Evolutionary conservation across 2,797 vertebrate species (phyloP).

Genomic region (Sebastes alutus): DNA sequence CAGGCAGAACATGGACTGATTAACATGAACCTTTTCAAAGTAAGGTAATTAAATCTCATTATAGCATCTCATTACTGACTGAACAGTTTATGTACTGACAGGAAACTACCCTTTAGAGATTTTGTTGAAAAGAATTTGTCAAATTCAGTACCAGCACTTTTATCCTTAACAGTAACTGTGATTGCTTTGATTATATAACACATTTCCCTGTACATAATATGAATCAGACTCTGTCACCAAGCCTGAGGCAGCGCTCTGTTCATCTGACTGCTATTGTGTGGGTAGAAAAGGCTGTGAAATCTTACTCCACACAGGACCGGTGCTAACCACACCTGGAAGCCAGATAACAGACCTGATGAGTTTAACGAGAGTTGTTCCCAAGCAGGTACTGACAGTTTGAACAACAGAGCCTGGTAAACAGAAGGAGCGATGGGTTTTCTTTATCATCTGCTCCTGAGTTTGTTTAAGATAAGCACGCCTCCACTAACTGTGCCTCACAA

Average conservation of each 20-base stretch:
- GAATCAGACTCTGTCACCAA: slow-evolving; percentile 32
- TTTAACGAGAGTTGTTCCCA: slow-evolving; percentile 57
- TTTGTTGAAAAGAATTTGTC: slow-evolving; percentile 23
- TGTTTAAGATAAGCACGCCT: slow-evolving; percentile 62
- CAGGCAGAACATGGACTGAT: background rate
- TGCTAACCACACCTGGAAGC: slow-evolving; percentile 58
- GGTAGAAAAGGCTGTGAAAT: slow-evolving; percentile 55
- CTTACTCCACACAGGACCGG: slow-evolving; percentile 29
- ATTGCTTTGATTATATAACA: slow-evolving; percentile 60
- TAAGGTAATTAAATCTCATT: background rate
- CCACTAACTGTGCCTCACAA: background rate
- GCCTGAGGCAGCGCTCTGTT: slow-evolving; percentile 43
- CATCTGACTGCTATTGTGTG: slow-evolving; percentile 49
- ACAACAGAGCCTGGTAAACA: slow-evolving; percentile 58
- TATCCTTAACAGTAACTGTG: slow-evolving; percentile 13
- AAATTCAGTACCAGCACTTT: slow-evolving; percentile 4
- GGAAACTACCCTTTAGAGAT: background rate
- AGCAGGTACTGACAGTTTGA: slow-evolving; percentile 49
- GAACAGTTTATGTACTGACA: background rate
- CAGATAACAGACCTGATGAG: slow-evolving; percentile 47
- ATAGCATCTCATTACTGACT: background rate
- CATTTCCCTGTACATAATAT: slow-evolving; percentile 17
- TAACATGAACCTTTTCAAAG: slow-evolving; percentile 15
- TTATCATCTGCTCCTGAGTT: slow-evolving; percentile 59
- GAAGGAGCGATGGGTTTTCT: slow-evolving; percentile 37